A percentile compares a stretch with the other conserved stretches of the same genome.
Evolutionary conservation across 2,797 vertebrate species (phyloP).

Genomic region (Microhierax caerulescens): DNA sequence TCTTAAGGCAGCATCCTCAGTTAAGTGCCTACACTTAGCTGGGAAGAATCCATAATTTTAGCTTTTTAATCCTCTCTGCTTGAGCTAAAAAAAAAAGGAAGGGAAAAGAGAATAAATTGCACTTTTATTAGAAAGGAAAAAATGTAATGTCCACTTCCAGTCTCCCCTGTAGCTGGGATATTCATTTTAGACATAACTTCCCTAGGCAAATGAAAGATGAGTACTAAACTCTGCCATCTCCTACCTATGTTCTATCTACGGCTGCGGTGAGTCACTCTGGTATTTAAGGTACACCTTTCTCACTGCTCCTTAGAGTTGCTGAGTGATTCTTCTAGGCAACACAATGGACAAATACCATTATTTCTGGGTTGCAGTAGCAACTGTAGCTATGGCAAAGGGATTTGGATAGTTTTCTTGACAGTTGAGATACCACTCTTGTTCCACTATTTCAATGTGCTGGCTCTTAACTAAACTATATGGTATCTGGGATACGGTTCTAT

Average conservation of each 20-base stretch:
- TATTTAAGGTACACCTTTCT: neutral
- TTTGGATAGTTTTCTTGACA: neutral
- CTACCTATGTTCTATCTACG: neutral
- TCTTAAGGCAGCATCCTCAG: neutral
- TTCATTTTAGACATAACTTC: neutral
- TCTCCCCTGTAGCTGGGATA: neutral
- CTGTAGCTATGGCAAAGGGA: neutral
- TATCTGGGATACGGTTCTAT: neutral
- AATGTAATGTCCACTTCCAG: neutral
- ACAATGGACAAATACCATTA: neutral
- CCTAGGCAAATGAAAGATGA: neutral
- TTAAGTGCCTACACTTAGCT: neutral
- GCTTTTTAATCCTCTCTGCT: neutral
- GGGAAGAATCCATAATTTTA: conserved; percentile 6
- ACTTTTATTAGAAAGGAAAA: neutral
- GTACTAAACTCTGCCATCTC: neutral
- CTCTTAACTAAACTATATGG: neutral
- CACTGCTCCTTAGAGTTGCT: neutral
- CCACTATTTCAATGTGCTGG: neutral
- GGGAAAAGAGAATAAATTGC: neutral
- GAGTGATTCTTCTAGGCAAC: neutral
- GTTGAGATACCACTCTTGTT: neutral
- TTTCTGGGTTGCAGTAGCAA: neutral
- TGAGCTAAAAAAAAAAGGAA: neutral
- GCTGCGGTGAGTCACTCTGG: neutral